Evolutionary conservation across 2,888 invertebrate genomes (phyloP).

Genomic region (Allygus modestus): DNA sequence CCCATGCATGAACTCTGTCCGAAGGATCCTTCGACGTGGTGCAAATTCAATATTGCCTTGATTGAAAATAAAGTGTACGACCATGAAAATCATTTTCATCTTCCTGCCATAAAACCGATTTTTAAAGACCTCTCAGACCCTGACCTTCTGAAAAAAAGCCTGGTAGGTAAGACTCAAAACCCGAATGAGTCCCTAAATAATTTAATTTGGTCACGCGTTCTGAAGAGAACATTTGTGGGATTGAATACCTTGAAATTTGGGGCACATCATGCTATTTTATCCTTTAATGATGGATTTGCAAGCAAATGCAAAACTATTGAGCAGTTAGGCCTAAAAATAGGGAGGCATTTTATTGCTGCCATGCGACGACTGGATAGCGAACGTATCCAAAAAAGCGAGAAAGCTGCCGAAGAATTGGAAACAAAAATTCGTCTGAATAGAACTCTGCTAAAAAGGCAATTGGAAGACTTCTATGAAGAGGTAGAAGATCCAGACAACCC

Average conservation of each 20-base stretch:
- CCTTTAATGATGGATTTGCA: neutral
- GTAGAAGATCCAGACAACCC: neutral
- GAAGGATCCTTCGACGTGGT: conserved; percentile 67
- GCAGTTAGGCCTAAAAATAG: neutral
- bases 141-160: neutral
- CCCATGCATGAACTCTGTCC: conserved; percentile 68
- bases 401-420: neutral
- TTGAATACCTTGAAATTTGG: neutral
- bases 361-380: neutral
- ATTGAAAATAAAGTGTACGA: conserved; percentile 6
- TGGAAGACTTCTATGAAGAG: neutral
- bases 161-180: neutral
- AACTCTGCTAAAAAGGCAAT: neutral
- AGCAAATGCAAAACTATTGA: neutral
- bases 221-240: neutral
- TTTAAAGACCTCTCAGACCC: too few relatives aligned
- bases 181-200: conserved; percentile 6
- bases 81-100: conserved; percentile 44
- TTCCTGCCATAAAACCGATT: neutral
- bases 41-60: conserved; percentile 66
- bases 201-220: neutral
- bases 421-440: neutral
- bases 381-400: neutral
- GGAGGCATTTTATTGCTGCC: neutral
- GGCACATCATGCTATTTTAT: neutral